These are phyloP conservation scores for Lasaia peninsularis DNA, from an alignment of 1,140 invertebrate genomes.

Conservation along the genomic window DNA sequence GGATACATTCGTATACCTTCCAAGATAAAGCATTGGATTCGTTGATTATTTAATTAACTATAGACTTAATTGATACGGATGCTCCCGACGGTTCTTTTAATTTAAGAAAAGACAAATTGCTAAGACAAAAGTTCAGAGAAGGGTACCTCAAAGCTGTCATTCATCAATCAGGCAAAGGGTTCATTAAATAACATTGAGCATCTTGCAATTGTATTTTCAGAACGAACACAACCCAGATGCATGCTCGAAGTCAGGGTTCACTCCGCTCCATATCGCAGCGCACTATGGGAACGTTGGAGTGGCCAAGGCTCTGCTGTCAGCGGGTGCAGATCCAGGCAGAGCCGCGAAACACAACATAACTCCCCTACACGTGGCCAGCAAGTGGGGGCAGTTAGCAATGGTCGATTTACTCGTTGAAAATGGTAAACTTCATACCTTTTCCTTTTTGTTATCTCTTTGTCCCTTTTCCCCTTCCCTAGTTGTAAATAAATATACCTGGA, in stretches of 20 bases:
- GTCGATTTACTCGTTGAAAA: constrained; percentile 82
- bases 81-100: not conserved
- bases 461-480: no score
- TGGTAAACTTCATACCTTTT: constrained; percentile 32
- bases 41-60: no score
- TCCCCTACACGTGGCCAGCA: constrained; percentile 95
- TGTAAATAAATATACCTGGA: no score
- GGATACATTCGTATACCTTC: no score
- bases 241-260: constrained; percentile 98
- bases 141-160: no score
- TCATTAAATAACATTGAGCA: not conserved
- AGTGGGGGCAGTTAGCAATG: constrained; percentile 98
- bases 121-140: no score
- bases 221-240: constrained; percentile 97
- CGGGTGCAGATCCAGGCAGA: constrained; percentile 97
- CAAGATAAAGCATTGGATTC: no score
- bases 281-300: constrained; percentile 99
- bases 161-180: no score
- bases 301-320: constrained; percentile 91
- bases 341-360: constrained; percentile 97
- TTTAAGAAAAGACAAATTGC: no score
- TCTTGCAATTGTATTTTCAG: constrained; percentile 50
- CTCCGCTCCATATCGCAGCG: constrained; percentile 97
- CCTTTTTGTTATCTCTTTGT: no score
- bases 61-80: no score